Base-by-base conservation (phyloP, 2,888 invertebrate species). In the Apocheima hispidaria region DNA sequence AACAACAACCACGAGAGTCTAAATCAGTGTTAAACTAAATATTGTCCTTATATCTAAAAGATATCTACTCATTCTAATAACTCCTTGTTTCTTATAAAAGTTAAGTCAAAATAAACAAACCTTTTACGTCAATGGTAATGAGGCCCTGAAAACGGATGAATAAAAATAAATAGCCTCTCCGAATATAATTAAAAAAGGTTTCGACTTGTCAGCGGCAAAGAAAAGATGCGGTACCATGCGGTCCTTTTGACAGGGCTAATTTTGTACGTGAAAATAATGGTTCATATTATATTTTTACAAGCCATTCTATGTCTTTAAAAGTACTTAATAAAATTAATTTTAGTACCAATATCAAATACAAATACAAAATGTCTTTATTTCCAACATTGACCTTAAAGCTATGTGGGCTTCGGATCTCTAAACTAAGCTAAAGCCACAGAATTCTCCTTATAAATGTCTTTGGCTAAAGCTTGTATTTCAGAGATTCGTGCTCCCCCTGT, bases 171-270 rank as follows among this genome's bases (percentile, higher is more conserved):
- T 57, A 36, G 38, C 51, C 30, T 48, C 26, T 23, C 33, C 12
- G 30, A 48, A 44, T 38, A 53, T 54, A 60, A 54, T 60, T 60
- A 49, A 43, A 53, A 60, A 60, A 49, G 54, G 60, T 28, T 20
- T 35, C 5, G 35, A 21, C 36, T 54, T 53, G 41, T 41, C 60
- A 43, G 28, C 38, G 46, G 14, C 44, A 54, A 60, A 28, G 44
- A 28, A 30, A 49, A 50, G 54, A 43, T 40, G 26, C 20, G 18
- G 38, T 16, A 49, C 35, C 36, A 60, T 49, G 41, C 7, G 21
- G 18, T 48, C 40, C 48, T 48, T 50, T 60, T 60, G 28, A 53
- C 35, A 50, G 33, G 18, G 18, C 21, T n/a, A n/a, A 16, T n/a
- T 46, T 48, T 35, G 10, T 23, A 52, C 28, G 21, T 33, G 9